Percentiles rank a stretch among this genome's conserved stretches.
phyloP scores from a whole-genome alignment of 2,113 vertebrate species.

The Corythoichthys haematopterus region DNA sequence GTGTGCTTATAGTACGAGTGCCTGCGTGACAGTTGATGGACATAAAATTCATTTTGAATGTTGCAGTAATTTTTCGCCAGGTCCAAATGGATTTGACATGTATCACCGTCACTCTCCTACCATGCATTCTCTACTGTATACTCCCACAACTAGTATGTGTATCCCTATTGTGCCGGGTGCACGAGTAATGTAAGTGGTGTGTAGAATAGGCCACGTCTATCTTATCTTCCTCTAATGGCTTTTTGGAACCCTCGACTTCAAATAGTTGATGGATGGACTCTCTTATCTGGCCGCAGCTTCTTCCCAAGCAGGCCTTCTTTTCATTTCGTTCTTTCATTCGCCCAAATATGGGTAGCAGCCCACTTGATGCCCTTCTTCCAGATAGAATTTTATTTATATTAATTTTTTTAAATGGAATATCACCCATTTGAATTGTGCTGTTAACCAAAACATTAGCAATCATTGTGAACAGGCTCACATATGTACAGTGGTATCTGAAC shows the following conservation, averaged over 20 bases:
- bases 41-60: too few species aligned
- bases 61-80: not conserved
- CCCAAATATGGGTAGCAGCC: not conserved
- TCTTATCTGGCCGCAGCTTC: constrained; percentile 58
- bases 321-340: not conserved
- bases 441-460: not conserved
- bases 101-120: not conserved
- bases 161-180: not conserved
- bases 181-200: not conserved
- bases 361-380: too few species aligned
- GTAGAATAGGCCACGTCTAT: constrained; percentile 29
- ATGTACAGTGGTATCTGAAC: too few species aligned
- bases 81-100: not conserved
- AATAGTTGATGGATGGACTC: constrained; percentile 40
- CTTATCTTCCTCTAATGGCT: constrained; percentile 60
- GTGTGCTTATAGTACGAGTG: too few species aligned
- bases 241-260: constrained; percentile 60
- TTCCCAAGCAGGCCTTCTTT: constrained; percentile 21
- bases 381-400: too few species aligned
- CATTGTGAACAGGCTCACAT: too few species aligned
- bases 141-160: not conserved
- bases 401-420: too few species aligned
- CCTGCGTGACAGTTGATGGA: too few species aligned
- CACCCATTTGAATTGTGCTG: not conserved
- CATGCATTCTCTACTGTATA: too few species aligned